phyloP scores from a whole-genome alignment of 2,797 vertebrate genomes.

The Sciurus carolinensis region DNA sequence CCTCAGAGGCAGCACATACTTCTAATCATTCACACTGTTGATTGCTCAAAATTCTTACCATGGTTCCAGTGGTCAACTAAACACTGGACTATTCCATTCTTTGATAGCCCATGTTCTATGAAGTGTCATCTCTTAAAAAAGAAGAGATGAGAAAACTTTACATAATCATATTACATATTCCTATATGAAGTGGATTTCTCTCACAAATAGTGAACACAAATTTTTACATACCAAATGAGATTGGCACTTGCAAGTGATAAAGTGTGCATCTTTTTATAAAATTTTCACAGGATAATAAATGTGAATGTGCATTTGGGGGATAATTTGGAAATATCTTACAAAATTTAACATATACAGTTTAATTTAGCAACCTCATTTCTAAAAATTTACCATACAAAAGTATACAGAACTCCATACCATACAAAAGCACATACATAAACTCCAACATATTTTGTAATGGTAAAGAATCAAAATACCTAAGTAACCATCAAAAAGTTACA shows the following conservation, averaged over 20 bases:
- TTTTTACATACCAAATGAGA: background rate
- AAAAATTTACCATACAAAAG: slow-evolving; percentile 8
- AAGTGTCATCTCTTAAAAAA: background rate
- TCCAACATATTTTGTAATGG: background rate
- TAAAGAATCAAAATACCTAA: slow-evolving; percentile 6
- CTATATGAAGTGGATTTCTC: background rate
- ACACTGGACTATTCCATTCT: background rate
- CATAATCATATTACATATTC: background rate
- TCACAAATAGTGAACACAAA: background rate
- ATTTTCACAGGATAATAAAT: background rate
- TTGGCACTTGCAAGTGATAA: background rate
- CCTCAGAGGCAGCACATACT: background rate
- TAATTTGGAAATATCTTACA: background rate
- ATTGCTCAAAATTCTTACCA: background rate
- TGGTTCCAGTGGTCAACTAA: background rate
- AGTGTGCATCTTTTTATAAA: background rate
- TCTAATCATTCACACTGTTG: background rate
- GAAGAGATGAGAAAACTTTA: background rate
- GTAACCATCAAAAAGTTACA: background rate
- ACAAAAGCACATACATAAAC: background rate
- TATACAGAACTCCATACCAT: background rate
- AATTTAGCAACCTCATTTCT: background rate
- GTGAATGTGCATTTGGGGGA: background rate
- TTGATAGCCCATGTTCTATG: background rate
- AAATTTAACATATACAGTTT: slow-evolving; percentile 25